Evolutionary conservation across 2,888 invertebrate species (phyloP), one percentile per base, ranked within the genome.

Genomic region (Phoronis australis): DNA sequence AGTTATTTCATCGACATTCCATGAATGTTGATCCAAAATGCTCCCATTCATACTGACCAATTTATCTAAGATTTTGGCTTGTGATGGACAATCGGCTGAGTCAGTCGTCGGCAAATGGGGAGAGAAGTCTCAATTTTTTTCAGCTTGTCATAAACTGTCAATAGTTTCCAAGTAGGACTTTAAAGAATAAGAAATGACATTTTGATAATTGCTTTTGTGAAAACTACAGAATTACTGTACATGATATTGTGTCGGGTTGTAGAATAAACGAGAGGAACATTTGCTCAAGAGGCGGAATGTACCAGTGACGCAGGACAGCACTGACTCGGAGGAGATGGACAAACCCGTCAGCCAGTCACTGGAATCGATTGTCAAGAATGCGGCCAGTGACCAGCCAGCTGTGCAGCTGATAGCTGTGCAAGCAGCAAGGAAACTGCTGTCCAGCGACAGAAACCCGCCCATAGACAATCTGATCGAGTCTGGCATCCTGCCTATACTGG

Each of bases 371-470:
- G 94, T 96, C 50, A 82, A 83, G 71, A 90, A 91, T 70, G 95
- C 96, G 20, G 85, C 84, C 12, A 87, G 88, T 75, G 56, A 66
- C 6, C 86, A 87, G 49, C 87, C 90, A 24, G 84, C 83, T 5
- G 83, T 86, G 61, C 93, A 95, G 78, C 82, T 96, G 62, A 82
- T 83, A 61, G 95, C 96, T 46, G 94, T 99, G 23, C 95, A 96
- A 78, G 87, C 91, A 47, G 94, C 94, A 53, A 84, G 78, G 77
- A 77, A 51, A 43, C 82, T 99, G 64, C 82, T 99, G 31, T 97
- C 96, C 6, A 94, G 94, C 58, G 97, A 99, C 78, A 86, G 92
- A 68, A 97, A 97, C 82, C 99, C 99, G 61, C 97, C 99, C 22
- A 97, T 99, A 68, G 94, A 99, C 80, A 89, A 90, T 57, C 82